phyloP scores from a whole-genome alignment of 2,888 invertebrate genomes.

The Margaritifera margaritifera region DNA sequence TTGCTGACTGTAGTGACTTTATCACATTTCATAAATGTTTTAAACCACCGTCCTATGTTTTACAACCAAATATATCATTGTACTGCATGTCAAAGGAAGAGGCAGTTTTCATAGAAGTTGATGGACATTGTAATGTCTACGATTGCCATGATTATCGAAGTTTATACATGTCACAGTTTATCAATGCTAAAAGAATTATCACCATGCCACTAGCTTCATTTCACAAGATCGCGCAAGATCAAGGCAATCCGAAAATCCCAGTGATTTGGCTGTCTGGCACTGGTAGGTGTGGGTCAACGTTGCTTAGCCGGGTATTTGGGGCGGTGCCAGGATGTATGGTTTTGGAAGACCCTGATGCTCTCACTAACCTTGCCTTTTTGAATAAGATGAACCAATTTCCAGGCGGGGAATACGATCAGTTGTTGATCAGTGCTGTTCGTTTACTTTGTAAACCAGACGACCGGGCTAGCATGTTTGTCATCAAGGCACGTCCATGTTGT shows the following conservation, averaged over 20 bases:
- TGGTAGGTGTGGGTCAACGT: slow-evolving; percentile 61
- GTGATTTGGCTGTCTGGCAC: slow-evolving; percentile 60
- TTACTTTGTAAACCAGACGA: slow-evolving; percentile 64
- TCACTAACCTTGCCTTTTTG: slow-evolving; percentile 57
- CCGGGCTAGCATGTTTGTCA: slow-evolving; percentile 51
- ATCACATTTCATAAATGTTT: slow-evolving; percentile 61
- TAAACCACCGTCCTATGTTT: slow-evolving; percentile 61
- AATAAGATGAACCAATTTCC: slow-evolving; percentile 46
- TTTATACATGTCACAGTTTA: slow-evolving; percentile 59
- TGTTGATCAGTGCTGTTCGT: slow-evolving; percentile 57
- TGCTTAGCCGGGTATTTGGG: slow-evolving; percentile 59
- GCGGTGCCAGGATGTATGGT: slow-evolving; percentile 58
- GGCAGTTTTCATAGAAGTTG: slow-evolving; percentile 62
- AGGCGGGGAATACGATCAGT: slow-evolving; percentile 56
- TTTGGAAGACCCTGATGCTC: slow-evolving; percentile 60
- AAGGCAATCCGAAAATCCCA: slow-evolving; percentile 61
- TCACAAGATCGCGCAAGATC: slow-evolving; percentile 62
- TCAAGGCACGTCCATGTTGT: slow-evolving; percentile 57
- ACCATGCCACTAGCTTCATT: slow-evolving; percentile 65
- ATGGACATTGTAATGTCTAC: slow-evolving; percentile 50
- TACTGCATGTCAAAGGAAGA: slow-evolving; percentile 62
- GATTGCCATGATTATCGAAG: slow-evolving; percentile 34
- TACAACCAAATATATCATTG: slow-evolving; percentile 58
- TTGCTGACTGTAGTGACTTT: slow-evolving; percentile 60
- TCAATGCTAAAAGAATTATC: slow-evolving; percentile 55